Evolutionary conservation across 2,113 vertebrate genomes (phyloP).

Genomic region (Orycteropus afer): DNA sequence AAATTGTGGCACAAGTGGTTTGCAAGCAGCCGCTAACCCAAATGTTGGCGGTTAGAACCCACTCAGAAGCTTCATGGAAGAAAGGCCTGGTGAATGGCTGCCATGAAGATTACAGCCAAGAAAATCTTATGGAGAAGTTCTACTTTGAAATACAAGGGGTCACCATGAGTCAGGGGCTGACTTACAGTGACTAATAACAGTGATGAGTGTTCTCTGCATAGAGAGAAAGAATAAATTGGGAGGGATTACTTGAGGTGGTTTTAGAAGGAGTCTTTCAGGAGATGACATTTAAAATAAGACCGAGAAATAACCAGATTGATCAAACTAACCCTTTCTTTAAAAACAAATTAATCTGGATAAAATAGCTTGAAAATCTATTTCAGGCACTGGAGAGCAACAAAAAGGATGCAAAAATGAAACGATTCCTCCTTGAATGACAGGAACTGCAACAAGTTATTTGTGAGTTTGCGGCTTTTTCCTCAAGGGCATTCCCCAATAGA

Average conservation of each 20-base stretch:
- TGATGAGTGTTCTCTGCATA: background rate
- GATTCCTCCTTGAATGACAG: background rate
- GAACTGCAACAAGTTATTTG: background rate
- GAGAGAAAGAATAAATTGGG: background rate
- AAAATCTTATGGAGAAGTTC: background rate
- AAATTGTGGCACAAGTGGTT: background rate
- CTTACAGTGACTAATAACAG: background rate
- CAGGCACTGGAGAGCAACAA: background rate
- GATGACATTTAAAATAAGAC: background rate
- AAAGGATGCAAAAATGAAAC: background rate
- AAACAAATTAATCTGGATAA: background rate
- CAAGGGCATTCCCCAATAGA: background rate
- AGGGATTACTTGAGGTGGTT: background rate
- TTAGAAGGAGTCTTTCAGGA: background rate
- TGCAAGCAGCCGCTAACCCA: background rate
- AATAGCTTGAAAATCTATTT: background rate
- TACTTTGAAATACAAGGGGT: background rate
- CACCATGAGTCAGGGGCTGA: background rate
- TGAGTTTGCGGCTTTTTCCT: background rate
- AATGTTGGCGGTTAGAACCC: background rate
- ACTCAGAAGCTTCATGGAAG: background rate
- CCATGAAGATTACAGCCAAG: background rate
- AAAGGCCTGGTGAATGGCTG: background rate
- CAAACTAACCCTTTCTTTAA: background rate
- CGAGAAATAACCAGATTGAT: background rate